Base-by-base conservation (phyloP, 2,888 invertebrate species). In the Homarus gammarus region DNA sequence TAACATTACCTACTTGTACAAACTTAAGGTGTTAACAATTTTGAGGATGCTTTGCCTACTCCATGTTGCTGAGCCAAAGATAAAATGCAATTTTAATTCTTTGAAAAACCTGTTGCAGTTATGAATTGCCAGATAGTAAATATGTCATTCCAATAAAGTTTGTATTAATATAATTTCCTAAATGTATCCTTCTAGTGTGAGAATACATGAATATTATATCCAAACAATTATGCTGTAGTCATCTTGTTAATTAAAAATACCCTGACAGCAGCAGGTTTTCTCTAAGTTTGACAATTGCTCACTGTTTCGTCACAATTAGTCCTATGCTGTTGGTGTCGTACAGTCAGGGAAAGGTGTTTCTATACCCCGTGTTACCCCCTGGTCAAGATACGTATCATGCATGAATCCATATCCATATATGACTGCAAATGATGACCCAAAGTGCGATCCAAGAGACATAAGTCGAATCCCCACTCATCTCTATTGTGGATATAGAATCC, bases 11-110 rank as follows among this genome's bases (percentile, higher is more conserved):
- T 83, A 83, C 44, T 68, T 83, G 82, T 83, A 83, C 82, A 83
- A 83, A 83, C 12, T 27, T 83, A 83, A 36, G 68, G 82, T 83
- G 70, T 83, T 82, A 38, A 82, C 68, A 56, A 64, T 83, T 61
- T 83, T 70, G 31, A 70, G 38, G 44, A 83, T 64, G 82, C 82
- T 83, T 83, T 81, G 64, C 81, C 44, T 83, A 70, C 40, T 83
- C 75, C 27, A 44, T 70, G 68, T 83, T 70, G 82, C 82, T 83
- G 82, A 83, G 82, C 82, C 82, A 83, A 83, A 83, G 82, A 83
- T 44, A 83, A 68, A 44, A 31, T 38, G 82, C 70, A 70, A 6
- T 70, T 40, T 31, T 79, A 12, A 83, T 64, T 68, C 44, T 44
- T 70, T 38, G 31, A 82, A 70, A 79, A 64, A 64, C 27, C 27